Evolutionary conservation across 2,113 vertebrate species (phyloP).

Genomic region (Scalopus aquaticus): DNA sequence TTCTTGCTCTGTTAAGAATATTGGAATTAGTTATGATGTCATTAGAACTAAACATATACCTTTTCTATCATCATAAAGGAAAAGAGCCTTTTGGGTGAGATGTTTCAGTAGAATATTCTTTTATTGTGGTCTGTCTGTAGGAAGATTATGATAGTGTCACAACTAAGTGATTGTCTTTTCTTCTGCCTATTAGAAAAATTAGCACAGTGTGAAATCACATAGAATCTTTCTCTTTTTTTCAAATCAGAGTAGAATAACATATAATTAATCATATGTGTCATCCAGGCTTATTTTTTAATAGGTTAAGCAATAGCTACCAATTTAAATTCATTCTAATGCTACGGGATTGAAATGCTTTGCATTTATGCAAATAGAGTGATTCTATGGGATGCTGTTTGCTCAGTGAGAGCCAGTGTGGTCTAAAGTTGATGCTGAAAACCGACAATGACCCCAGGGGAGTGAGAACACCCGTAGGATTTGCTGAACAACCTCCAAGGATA

Average conservation of each 20-base stretch:
- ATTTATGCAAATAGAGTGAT: not conserved
- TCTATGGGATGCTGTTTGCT: not conserved
- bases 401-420: not conserved
- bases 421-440: not conserved
- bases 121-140: conserved; percentile 9
- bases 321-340: not conserved
- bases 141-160: conserved; percentile 59
- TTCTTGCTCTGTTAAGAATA: not conserved
- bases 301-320: conserved; percentile 37
- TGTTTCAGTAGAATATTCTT: conserved; percentile 44
- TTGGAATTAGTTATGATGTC: not conserved
- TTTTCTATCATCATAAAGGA: conserved; percentile 29
- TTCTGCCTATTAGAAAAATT: conserved; percentile 65
- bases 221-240: conserved; percentile 57
- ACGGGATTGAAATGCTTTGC: not conserved
- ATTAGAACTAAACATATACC: not conserved
- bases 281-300: conserved; percentile 44
- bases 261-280: conserved; percentile 62
- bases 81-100: conserved; percentile 31
- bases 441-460: not conserved
- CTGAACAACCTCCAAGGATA: not conserved
- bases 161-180: conserved; percentile 64
- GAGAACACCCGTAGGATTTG: not conserved
- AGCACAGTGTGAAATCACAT: conserved; percentile 48
- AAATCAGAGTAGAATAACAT: conserved; percentile 65